Evolutionary conservation across 2,113 vertebrate species (phyloP), one percentile per base, ranked within the genome.

Genomic region (Zosterops japonicus): DNA sequence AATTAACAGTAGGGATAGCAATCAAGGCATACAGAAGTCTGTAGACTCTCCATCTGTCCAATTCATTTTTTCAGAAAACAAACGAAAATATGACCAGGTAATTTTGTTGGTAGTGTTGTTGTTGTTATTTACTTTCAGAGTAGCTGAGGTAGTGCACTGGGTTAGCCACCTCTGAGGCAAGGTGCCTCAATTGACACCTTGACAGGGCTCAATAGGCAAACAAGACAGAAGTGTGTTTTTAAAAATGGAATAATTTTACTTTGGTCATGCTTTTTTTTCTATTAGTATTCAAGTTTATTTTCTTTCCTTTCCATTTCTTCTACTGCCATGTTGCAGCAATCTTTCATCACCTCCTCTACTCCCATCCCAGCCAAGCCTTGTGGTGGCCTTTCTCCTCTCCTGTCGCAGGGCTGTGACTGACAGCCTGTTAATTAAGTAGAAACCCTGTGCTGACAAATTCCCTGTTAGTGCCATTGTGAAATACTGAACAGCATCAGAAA

Each of bases 401-500:
- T 64, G 31, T 42, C 41, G 47, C 67, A 41, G 21, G 31, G 31
- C n/a, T 44, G 31, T 20, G 76, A 76, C 65, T 55, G 44, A 57
- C 75, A 93, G 74, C 64, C 81, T 78, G 56, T 63, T 90, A 78
- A 85, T 60, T 63, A 84, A 90, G 78, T 56, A 57, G 71, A 88
- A 91, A 72, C 35, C 33, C 53, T 68, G 41, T 80, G 69, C 79
- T 94, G 94, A 91, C 82, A 70, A 83, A 88, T 93, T 83, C 69
- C 64, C 74, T 81, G 83, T 52, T 7, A 1, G 61, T 87, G 63
- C 41, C 60, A 59, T 81, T 94, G 93, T 96, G 94, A 95, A 96
- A 96, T 77, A 82, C 12, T 69, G 91, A 96, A 53, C 88, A 96
- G 69, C 60, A 93, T 74, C 42, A 95, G 70, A 94, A 41, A 33